Conservation (phyloP, 2,888 invertebrate genomes). For the Catocala nupta region DNA sequence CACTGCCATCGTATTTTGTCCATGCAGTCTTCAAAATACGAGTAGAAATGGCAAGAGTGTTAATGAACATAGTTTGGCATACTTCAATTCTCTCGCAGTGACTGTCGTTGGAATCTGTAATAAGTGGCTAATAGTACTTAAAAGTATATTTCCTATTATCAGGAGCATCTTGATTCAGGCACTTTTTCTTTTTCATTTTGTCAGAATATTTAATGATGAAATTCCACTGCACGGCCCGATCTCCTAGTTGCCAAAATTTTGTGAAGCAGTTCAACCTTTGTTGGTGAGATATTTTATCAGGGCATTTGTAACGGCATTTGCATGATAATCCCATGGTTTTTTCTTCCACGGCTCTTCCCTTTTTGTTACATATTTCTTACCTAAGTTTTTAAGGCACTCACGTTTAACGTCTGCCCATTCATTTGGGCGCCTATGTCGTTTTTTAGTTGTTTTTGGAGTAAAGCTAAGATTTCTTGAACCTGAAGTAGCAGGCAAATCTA, state of each 20-base stretch:
- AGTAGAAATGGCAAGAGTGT: constrained; percentile 31
- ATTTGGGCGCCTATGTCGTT: constrained; percentile 7
- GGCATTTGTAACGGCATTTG: constrained; percentile 34
- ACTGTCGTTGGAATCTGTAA: constrained; percentile 21
- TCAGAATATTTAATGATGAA: no score
- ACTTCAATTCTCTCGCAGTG: constrained; percentile 28
- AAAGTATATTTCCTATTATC: no score
- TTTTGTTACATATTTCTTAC: no score
- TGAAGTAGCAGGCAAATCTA: constrained; percentile 13
- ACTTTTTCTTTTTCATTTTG: no score
- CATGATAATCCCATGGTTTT: constrained; percentile 30
- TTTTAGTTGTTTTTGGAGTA: constrained; percentile 16
- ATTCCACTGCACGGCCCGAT: not conserved
- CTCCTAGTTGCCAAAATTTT: constrained; percentile 38
- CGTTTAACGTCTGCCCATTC: no score
- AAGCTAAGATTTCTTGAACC: constrained; percentile 10
- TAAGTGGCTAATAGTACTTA: constrained; percentile 5
- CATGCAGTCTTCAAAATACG: constrained; percentile 37
- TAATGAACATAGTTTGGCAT: constrained; percentile 26
- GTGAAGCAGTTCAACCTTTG: constrained; percentile 33
- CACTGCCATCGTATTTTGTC: constrained; percentile 37
- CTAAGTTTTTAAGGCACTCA: no score
- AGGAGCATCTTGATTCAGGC: no score
- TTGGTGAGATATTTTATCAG: constrained; percentile 18
- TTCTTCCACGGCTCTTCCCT: constrained; percentile 8